Conservation (phyloP, 2,113 vertebrate species). For the Hymenochirus boettgeri region DNA sequence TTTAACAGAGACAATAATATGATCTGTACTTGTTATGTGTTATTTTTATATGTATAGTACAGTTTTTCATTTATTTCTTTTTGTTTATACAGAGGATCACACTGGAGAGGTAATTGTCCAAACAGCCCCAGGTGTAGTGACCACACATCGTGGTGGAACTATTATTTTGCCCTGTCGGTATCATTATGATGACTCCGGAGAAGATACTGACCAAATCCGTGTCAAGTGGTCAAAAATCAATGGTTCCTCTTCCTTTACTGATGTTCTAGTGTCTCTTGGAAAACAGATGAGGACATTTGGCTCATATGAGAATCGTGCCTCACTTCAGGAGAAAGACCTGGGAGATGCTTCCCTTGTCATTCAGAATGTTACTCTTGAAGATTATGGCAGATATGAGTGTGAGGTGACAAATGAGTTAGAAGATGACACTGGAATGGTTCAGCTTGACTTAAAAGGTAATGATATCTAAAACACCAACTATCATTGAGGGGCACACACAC, state of each 20-base stretch:
- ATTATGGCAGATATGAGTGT: conserved; percentile 91
- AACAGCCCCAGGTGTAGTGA: conserved; percentile 86
- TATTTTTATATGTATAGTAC: background rate
- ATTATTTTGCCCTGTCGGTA: conserved; percentile 91
- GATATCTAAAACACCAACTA: too few species aligned
- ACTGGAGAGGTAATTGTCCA: conserved; percentile 86
- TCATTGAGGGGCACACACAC: too few species aligned
- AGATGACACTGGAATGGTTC: conserved; percentile 87
- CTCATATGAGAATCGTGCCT: conserved; percentile 74
- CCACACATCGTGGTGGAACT: conserved; percentile 85
- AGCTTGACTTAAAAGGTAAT: conserved; percentile 87
- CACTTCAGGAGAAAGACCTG: conserved; percentile 69
- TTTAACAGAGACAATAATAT: too few species aligned
- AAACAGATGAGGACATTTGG: conserved; percentile 75
- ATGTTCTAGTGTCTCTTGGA: conserved; percentile 88
- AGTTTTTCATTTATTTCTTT: background rate
- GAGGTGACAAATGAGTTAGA: conserved; percentile 93
- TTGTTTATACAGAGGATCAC: conserved; percentile 73
- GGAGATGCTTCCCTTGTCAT: conserved; percentile 87
- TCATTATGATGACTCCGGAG: conserved; percentile 76
- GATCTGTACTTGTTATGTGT: too few species aligned
- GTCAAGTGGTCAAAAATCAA: conserved; percentile 94
- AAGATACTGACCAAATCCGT: conserved; percentile 73
- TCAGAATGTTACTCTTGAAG: conserved; percentile 87
- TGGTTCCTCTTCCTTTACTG: conserved; percentile 75